Conservation (phyloP, 2,888 invertebrate genomes). For the Monoplex corrugatus region DNA sequence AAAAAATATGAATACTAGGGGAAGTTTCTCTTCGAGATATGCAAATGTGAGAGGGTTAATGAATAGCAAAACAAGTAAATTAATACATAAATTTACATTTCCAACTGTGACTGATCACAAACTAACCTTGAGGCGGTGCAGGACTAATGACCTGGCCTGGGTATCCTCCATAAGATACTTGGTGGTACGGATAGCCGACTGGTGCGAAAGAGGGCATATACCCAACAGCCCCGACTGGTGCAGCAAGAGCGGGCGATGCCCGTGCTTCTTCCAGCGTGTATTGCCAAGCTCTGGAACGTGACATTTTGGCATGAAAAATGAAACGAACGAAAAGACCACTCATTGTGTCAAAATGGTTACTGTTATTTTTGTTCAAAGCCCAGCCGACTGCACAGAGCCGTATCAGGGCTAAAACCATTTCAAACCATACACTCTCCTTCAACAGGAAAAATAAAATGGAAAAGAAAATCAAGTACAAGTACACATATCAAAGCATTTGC, state of each 20-base stretch:
- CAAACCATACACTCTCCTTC: background rate
- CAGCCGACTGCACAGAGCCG: no score
- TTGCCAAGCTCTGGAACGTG: constrained; percentile 72
- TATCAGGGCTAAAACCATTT: background rate
- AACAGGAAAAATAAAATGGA: background rate
- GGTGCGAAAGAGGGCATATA: background rate
- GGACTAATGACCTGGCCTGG: constrained; percentile 52
- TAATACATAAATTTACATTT: no score
- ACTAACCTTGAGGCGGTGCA: constrained; percentile 53
- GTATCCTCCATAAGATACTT: constrained; percentile 34
- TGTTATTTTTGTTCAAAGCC: no score
- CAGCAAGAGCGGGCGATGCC: constrained; percentile 46
- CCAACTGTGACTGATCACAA: no score
- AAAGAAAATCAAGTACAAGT: no score
- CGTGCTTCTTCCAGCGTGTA: constrained; percentile 74
- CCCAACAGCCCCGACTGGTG: background rate
- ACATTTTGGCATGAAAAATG: background rate
- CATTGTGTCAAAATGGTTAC: background rate
- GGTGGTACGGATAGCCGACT: constrained; percentile 14
- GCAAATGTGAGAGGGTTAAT: no score
- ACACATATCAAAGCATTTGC: no score
- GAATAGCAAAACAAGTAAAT: no score
- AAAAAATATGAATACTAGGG: no score
- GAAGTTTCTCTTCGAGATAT: no score
- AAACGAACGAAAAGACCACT: no score